Base-by-base conservation (phyloP, 2,888 invertebrate species). In the Crocallis elinguaria region DNA sequence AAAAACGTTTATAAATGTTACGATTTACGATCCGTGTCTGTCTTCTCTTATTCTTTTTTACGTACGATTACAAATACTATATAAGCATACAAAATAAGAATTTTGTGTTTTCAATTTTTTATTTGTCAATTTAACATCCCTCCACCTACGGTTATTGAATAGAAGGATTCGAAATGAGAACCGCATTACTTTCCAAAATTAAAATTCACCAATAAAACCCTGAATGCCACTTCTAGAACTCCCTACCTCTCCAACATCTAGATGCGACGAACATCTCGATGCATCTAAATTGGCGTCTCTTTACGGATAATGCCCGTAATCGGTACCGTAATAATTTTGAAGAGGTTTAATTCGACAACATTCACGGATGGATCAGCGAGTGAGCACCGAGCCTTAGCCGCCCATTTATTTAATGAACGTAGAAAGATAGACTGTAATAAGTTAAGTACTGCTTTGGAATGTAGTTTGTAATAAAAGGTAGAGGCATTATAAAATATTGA, bases 251-350 rank as follows among this genome's bases (percentile, higher is more conserved):
- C n/a, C 6, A 30, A 23, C 44, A 50, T 32, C 19, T n/a, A 27
- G 46, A 39, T 27, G 8, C 62, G 64, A 62, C 67, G 66, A 63
- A 64, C 64, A 54, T 62, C 57, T 69, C 74, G 68, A 78, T 75
- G 75, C 73, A 77, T 66, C 73, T 76, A 84, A 80, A 86, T 85
- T 76, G 79, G 68, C 67, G 74, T 73, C 74, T 76, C 78, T 83
- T 82, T 82, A 71, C 75, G 70, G 75, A 78, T 80, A 83, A 81
- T 78, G 69, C 70, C 74, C 64, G 71, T 76, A 74, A 80, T 79
- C 71, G 73, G 64, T 63, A 65, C 71, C 52, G 78, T 69, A 79
- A 80, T 84, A 81, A 84, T 84, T 79, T 71, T 68, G 70, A 77
- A 69, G 73, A 73, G 70, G 74, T 74, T 82, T 78, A 82, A 82